A percentile compares a stretch with the other conserved stretches of the same genome.
These are phyloP conservation scores for Lepas anatifera DNA, from an alignment of 2,888 invertebrate genomes.

Conservation along the genomic window DNA sequence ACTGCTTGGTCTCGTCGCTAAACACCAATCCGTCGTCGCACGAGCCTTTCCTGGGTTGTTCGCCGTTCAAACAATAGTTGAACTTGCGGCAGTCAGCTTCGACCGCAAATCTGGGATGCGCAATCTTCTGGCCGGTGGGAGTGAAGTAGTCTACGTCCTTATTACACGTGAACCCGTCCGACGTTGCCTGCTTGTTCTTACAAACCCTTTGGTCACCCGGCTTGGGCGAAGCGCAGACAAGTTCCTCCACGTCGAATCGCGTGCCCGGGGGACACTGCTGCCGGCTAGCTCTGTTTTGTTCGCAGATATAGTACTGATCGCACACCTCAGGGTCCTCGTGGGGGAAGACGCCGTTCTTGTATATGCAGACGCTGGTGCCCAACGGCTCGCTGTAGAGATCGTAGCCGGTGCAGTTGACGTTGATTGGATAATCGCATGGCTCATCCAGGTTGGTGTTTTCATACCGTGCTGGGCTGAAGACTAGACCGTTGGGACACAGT, in stretches of 20 bases:
- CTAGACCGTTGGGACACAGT: no score
- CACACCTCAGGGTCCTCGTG: conserved; percentile 65
- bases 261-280: conserved; percentile 20
- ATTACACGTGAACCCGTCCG: conserved; percentile 56
- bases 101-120: conserved; percentile 75
- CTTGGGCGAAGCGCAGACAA: conserved; percentile 24
- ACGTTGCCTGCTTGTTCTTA: not conserved
- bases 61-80: conserved; percentile 80
- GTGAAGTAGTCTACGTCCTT: conserved; percentile 55
- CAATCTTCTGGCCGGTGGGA: conserved; percentile 53
- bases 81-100: conserved; percentile 76
- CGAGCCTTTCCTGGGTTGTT: conserved; percentile 74
- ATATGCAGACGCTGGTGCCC: conserved; percentile 43
- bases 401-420: conserved; percentile 23
- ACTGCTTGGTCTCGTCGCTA: conserved; percentile 68
- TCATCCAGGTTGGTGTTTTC: no score
- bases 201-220: conserved; percentile 16
- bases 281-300: conserved; percentile 14
- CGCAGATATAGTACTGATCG: conserved; percentile 39
- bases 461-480: no score
- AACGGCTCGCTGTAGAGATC: conserved; percentile 23
- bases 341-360: conserved; percentile 76
- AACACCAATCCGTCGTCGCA: conserved; percentile 78
- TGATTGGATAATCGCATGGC: no score
- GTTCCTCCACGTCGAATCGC: conserved; percentile 22